These are phyloP conservation scores for Corythornis leucogaster DNA, from an alignment of 2,797 vertebrate genomes.

Conservation along the genomic window DNA sequence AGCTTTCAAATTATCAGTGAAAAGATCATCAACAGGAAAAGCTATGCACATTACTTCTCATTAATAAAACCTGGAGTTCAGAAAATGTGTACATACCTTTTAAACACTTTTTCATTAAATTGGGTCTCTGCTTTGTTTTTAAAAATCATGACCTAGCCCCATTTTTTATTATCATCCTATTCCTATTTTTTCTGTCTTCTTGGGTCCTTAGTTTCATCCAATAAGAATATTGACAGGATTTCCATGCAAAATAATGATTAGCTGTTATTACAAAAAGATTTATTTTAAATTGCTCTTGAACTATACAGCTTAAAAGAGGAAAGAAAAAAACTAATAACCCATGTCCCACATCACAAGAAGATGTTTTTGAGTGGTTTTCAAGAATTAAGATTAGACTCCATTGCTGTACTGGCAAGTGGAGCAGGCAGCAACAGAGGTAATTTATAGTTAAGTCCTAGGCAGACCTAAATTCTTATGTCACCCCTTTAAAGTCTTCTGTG, in stretches of 20 bases:
- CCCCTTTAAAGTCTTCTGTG: no score
- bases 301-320: background rate
- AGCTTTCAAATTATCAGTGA: background rate
- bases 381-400: no score
- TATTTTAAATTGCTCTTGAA: background rate
- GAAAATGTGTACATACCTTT: background rate
- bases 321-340: no score
- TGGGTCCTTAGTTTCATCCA: background rate
- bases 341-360: no score
- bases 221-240: background rate
- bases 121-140: background rate
- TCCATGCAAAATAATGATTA: background rate
- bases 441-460: no score
- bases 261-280: background rate
- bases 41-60: background rate
- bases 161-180: background rate
- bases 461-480: no score
- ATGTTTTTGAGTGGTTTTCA: no score
- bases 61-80: background rate
- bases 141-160: background rate
- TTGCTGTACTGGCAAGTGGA: no score
- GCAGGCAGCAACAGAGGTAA: no score
- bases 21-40: background rate
- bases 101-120: background rate
- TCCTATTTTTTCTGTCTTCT: background rate